A percentile compares a stretch with the other conserved stretches of the same genome.
Conservation (phyloP, 2,888 invertebrate species). For the Stenodema calcarata region DNA sequence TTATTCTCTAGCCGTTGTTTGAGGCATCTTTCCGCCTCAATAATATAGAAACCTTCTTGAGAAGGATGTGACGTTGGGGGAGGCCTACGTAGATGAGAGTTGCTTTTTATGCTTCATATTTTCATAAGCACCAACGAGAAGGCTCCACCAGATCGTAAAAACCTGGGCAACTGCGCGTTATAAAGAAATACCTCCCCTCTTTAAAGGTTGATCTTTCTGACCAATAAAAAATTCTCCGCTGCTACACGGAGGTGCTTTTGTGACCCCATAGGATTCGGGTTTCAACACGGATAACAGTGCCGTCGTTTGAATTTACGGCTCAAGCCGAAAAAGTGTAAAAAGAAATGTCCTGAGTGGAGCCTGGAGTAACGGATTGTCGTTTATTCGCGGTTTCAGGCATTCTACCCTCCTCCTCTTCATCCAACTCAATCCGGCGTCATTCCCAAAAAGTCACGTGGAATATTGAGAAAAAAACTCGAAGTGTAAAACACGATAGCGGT, state of each 20-base stretch:
- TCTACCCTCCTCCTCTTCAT: neutral
- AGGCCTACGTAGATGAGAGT: neutral
- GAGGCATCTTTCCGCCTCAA: neutral
- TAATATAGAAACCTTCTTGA: neutral
- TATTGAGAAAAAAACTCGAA: neutral
- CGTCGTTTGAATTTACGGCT: constrained; percentile 20
- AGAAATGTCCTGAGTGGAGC: neutral
- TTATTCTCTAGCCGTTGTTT: no score
- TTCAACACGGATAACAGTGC: constrained; percentile 9
- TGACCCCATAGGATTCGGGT: constrained; percentile 15
- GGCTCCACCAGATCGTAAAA: neutral
- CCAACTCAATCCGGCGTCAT: neutral
- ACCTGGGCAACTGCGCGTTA: neutral
- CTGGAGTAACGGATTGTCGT: neutral
- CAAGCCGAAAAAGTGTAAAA: constrained; percentile 3
- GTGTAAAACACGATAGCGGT: no score
- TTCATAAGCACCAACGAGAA: neutral
- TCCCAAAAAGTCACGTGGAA: neutral
- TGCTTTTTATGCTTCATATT: constrained; percentile 6
- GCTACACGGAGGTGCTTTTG: neutral
- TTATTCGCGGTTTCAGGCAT: neutral
- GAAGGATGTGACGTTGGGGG: neutral
- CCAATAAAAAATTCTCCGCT: neutral
- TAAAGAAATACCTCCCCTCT: neutral
- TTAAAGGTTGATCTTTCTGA: constrained; percentile 2